A percentile compares a stretch with the other conserved stretches of the same genome.
Conservation (phyloP, 2,797 vertebrate species). For the Phaenicophaeus curvirostris region DNA sequence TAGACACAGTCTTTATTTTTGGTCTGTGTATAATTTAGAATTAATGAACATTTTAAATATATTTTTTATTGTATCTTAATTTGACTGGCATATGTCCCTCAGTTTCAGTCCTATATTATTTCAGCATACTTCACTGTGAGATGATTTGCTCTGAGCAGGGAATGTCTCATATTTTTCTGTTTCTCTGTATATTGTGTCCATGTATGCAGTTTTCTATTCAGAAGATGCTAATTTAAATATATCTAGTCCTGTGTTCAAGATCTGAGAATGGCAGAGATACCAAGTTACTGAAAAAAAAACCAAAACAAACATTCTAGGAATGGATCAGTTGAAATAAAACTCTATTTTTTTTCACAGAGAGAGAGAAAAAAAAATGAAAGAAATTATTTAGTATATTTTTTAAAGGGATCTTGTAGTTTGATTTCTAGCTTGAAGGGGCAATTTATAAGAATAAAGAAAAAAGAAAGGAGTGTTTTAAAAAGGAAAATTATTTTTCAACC, state of each 20-base stretch:
- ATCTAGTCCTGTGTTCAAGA: background rate
- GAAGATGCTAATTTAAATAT: background rate
- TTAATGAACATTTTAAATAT: background rate
- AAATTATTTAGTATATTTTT: background rate
- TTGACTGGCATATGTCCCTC: background rate
- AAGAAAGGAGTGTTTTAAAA: background rate
- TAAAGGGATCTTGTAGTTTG: background rate
- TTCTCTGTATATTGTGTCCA: background rate
- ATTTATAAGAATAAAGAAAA: background rate
- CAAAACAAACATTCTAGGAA: too few relatives aligned
- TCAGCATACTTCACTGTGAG: background rate
- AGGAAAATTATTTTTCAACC: background rate
- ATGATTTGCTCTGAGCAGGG: background rate
- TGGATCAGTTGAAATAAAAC: background rate
- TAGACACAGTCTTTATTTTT: background rate
- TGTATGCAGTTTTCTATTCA: background rate
- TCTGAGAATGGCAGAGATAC: background rate
- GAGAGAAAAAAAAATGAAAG: background rate
- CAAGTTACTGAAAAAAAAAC: background rate
- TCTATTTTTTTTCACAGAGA: background rate
- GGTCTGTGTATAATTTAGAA: background rate
- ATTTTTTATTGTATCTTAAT: background rate
- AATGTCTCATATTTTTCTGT: background rate
- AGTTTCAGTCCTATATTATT: background rate
- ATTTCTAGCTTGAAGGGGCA: background rate